Base-by-base conservation (phyloP, 2,888 invertebrate species). In the Teleiodes luculella region DNA sequence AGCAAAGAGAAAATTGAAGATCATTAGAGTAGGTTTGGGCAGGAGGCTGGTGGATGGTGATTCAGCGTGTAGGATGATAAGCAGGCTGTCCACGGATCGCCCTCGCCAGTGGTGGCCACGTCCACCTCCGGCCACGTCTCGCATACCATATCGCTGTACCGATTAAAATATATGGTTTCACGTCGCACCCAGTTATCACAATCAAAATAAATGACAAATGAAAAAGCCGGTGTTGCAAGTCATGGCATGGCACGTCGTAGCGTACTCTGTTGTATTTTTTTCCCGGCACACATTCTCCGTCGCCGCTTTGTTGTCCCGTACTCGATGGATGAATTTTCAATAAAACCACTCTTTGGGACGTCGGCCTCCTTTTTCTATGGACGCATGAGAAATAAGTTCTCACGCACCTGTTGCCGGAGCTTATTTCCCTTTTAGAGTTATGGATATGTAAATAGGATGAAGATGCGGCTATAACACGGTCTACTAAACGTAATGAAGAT, bases 161-260 rank as follows among this genome's bases (percentile, higher is more conserved):
- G 73, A 76, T 74, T 76, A 71, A 75, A 73, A 76, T 74, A 75
- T 78, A 76, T 72, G 72, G 72, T 70, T 70, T 62, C 74, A 72
- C 70, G 74, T 78, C 78, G 69, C 72, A 70, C 68, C 73, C 72
- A 78, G 80, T 87, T 86, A 88, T 82, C 85, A 87, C 87, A 89
- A 90, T 89, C 90, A 90, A 88, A 90, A 90, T 88, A 89, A 88
- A 90, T 90, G 90, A 90, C 90, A 90, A 85, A 90, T 89, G 89
- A 83, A 87, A 87, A 83, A 76, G 74, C 67, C 73, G 71, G 70
- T 77, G 74, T 78, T 82, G 90, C 90, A 89, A 90, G 90, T 90
- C 90, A 90, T 72, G 74, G 72, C 68, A 64, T 88, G 90, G 89
- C 63, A 59, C 53, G 53, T 54, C 62, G 65, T 60, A 61, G 11